Base-by-base conservation (phyloP, 2,888 invertebrate genomes). In the Anorthoa munda region DNA sequence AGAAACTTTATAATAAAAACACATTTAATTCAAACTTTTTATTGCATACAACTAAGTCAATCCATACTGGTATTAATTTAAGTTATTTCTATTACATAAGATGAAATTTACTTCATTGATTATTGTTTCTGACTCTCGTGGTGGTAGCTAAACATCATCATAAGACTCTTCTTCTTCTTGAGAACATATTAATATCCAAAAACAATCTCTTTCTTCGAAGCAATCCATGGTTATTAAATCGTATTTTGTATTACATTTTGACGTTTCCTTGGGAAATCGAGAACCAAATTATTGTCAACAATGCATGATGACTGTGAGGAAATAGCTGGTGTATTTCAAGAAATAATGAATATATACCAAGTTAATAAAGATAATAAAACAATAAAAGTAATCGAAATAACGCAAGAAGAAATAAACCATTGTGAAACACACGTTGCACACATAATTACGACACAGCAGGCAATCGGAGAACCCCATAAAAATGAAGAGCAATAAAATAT, bases 281-380 rank as follows among this genome's bases (percentile, higher is more conserved):
- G 84, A 79, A 67, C 77, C 18, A 75, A 81, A 61, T 73, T 74
- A 7, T 75, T 91, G 26, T 66, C 86, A 55, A 72, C 72, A 7
- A 86, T 89, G 79, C 88, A 88, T 74, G 79, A 75, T 56, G 79
- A 87, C 67, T 79, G 5, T 85, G 9, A 79, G 84, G 66, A 84
- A 78, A 39, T 1, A 45, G 81, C 77, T 39, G 75, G 77, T 67
- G 68, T 75, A 69, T 65, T 81, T 48, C 4, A 61, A 23, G 23
- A 53, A 51, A 46, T 21, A 17, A 12, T 5, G 51, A 65, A 46
- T 64, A 45, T 70, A 81, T 67, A 65, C 3, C 15, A 48, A 55
- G 1, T 23, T 5, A 21, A 48, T 48, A 13, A 39, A 64, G 18
- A 56, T 59, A 68, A 55, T 45, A 68, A 72, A 66, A 18, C 55